Conservation (phyloP, 2,797 vertebrate genomes). For the Nothura maculosa region DNA sequence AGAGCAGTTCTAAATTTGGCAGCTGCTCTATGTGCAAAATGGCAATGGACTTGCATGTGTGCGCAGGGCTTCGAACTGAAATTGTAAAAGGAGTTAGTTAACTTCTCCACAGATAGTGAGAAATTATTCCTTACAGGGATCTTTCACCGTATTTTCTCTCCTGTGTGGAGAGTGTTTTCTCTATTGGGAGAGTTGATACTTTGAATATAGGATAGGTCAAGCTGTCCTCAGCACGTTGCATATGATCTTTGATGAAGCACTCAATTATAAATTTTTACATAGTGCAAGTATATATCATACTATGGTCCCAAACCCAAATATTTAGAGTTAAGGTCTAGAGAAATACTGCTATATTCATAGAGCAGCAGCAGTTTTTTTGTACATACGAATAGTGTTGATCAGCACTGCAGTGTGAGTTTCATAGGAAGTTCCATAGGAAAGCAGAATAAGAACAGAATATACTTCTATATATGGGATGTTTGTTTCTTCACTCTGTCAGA, state of each 20-base stretch:
- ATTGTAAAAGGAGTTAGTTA: neutral
- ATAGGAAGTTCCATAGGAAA: neutral
- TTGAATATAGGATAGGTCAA: fast-evolving
- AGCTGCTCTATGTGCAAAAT: neutral
- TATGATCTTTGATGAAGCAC: neutral
- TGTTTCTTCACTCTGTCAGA: neutral
- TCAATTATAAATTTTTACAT: neutral
- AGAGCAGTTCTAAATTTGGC: slow-evolving; percentile 4
- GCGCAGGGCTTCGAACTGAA: fast-evolving
- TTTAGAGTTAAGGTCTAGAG: neutral
- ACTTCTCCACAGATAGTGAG: neutral
- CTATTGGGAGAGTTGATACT: neutral
- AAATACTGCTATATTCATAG: neutral
- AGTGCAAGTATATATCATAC: fast-evolving
- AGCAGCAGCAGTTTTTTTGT: neutral
- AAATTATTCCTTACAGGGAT: neutral
- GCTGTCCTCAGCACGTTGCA: neutral
- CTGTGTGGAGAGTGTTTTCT: neutral
- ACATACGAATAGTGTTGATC: fast-evolving
- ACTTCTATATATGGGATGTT: neutral
- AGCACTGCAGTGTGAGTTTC: neutral
- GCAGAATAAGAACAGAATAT: neutral
- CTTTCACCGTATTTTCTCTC: neutral
- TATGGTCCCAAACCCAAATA: neutral
- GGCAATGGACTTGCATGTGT: fast-evolving